phyloP scores from a whole-genome alignment of 2,797 vertebrate species.

The Crenuchus spilurus region DNA sequence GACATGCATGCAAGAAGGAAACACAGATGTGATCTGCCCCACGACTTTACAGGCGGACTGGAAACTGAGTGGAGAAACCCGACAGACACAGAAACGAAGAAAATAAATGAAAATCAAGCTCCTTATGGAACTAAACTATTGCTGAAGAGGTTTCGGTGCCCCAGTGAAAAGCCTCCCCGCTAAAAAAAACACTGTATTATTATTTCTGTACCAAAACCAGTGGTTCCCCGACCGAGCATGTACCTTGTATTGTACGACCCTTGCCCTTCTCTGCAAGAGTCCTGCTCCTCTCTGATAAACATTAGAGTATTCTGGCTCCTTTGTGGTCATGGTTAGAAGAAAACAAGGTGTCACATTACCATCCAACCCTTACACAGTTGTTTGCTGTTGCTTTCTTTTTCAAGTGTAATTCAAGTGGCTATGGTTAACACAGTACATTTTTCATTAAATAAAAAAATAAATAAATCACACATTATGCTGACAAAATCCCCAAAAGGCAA shows the following conservation, averaged over 20 bases:
- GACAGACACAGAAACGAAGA: slow-evolving; percentile 52
- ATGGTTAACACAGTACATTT: slow-evolving; percentile 44
- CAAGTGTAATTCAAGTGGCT: not conserved
- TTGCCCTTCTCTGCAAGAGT: slow-evolving; percentile 85
- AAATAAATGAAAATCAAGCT: slow-evolving; percentile 62
- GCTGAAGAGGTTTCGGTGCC: slow-evolving; percentile 47
- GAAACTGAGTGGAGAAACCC: slow-evolving; percentile 59
- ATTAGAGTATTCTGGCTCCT: slow-evolving; percentile 88
- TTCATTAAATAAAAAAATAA: not conserved
- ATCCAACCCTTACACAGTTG: slow-evolving; percentile 41
- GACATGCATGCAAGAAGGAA: slow-evolving; percentile 83
- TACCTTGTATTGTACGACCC: slow-evolving; percentile 86
- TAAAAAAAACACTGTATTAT: not conserved
- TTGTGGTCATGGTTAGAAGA: slow-evolving; percentile 77
- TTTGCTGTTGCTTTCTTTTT: not conserved
- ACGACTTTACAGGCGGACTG: slow-evolving; percentile 60
- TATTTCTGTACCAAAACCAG: slow-evolving; percentile 35
- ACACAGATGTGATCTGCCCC: slow-evolving; percentile 70
- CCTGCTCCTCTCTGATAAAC: slow-evolving; percentile 85
- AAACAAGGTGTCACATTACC: slow-evolving; percentile 77
- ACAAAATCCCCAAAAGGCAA: slow-evolving; percentile 40
- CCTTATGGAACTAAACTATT: slow-evolving; percentile 79
- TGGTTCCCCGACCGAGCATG: slow-evolving; percentile 52
- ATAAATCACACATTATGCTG: slow-evolving; percentile 36
- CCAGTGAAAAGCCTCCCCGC: slow-evolving; percentile 21